Conservation (phyloP, 2,113 vertebrate genomes). For the Muntiacus reevesi region DNA sequence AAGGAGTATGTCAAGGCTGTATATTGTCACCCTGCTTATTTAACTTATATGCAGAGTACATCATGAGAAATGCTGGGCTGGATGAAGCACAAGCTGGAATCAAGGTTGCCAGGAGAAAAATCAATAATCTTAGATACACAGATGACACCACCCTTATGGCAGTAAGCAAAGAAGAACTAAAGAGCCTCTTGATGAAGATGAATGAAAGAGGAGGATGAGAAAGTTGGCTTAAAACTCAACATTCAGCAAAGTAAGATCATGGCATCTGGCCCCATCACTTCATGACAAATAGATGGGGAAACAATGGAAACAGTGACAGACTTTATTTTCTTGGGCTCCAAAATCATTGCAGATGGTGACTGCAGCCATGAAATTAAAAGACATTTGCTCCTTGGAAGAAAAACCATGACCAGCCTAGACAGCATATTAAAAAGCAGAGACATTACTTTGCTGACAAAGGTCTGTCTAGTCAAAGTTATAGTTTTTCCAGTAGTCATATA, state of each 20-base stretch:
- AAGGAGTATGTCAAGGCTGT: not conserved
- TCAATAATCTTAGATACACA: not conserved
- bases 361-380: not conserved
- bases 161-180: not conserved
- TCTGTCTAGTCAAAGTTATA: not conserved
- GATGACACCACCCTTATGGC: not conserved
- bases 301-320: not conserved
- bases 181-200: not conserved
- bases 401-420: not conserved
- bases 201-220: not conserved
- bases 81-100: not conserved
- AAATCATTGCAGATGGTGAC: not conserved
- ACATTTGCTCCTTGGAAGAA: not conserved
- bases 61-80: not conserved
- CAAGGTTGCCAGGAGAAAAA: not conserved
- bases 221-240: not conserved
- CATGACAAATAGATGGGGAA: not conserved
- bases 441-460: not conserved
- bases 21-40: not conserved
- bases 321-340: not conserved
- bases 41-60: not conserved
- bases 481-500: not conserved
- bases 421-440: not conserved
- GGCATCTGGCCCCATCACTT: not conserved
- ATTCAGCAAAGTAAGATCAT: not conserved